phyloP scores from a whole-genome alignment of 2,888 invertebrate species.

The Orthonychiurus folsomi region DNA sequence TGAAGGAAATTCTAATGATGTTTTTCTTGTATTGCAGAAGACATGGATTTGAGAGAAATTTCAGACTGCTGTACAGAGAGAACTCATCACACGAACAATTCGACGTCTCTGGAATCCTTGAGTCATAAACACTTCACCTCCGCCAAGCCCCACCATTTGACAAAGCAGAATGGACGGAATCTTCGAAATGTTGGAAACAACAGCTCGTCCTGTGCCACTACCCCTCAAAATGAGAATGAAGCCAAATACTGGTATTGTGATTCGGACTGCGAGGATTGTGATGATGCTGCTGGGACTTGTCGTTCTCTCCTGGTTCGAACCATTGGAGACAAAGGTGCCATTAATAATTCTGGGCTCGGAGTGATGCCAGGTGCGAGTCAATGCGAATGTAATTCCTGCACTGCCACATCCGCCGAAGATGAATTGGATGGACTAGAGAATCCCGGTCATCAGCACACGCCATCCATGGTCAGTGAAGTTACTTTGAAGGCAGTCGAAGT shows the following conservation, averaged over 20 bases:
- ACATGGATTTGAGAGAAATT: slow-evolving; percentile 37
- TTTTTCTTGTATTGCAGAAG: slow-evolving; percentile 34
- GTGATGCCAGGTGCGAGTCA: slow-evolving; percentile 18
- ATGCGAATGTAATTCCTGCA: slow-evolving; percentile 37
- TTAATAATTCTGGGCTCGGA: neutral
- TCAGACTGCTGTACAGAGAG: slow-evolving; percentile 35
- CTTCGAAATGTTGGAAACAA: slow-evolving; percentile 13
- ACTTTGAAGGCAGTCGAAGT: slow-evolving; percentile 39
- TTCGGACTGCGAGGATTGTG: slow-evolving; percentile 38
- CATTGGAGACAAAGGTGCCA: slow-evolving; percentile 25
- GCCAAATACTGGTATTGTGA: slow-evolving; percentile 40
- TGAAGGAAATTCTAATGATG: no score
- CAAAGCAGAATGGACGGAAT: slow-evolving; percentile 8
- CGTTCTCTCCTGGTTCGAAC: slow-evolving; percentile 31
- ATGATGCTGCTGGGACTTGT: slow-evolving; percentile 24
- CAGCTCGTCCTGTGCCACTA: neutral
- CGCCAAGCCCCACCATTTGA: slow-evolving; percentile 13
- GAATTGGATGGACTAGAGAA: slow-evolving; percentile 22
- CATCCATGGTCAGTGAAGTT: slow-evolving; percentile 39
- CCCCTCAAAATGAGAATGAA: slow-evolving; percentile 17
- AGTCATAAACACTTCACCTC: slow-evolving; percentile 32
- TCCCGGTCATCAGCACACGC: slow-evolving; percentile 17
- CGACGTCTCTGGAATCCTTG: slow-evolving; percentile 38
- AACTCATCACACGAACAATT: slow-evolving; percentile 30
- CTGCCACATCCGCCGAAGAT: slow-evolving; percentile 29